Evolutionary conservation across 2,797 vertebrate genomes (phyloP).

Genomic region (Cuculus canorus): DNA sequence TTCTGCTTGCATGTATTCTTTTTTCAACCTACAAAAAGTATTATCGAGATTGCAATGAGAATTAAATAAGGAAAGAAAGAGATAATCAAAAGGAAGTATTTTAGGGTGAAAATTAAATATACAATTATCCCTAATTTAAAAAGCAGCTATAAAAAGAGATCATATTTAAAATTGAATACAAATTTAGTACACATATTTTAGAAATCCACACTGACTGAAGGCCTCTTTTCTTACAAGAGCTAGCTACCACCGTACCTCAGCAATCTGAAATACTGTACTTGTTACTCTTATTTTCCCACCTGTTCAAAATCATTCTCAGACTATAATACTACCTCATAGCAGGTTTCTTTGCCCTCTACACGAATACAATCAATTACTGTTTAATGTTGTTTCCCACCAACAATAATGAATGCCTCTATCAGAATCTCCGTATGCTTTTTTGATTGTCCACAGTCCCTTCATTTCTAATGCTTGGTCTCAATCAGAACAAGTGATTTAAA

Average conservation of each 20-base stretch:
- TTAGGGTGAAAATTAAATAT: neutral
- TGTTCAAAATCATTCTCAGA: neutral
- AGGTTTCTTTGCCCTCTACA: neutral
- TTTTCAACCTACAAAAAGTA: neutral
- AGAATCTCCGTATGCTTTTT: slow-evolving; percentile 1
- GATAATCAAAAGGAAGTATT: neutral
- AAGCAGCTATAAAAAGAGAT: neutral
- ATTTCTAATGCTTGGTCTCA: slow-evolving; percentile 21
- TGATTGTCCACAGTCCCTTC: slow-evolving; percentile 2
- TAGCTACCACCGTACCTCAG: neutral
- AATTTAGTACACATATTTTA: neutral
- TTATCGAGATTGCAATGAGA: neutral
- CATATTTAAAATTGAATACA: neutral
- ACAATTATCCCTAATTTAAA: neutral
- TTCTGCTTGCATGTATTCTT: neutral
- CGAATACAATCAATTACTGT: slow-evolving; percentile 16
- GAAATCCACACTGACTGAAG: neutral
- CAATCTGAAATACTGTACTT: neutral
- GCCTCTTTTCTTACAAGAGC: neutral
- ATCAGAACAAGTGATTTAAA: slow-evolving; percentile 48
- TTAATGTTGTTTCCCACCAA: slow-evolving; percentile 4
- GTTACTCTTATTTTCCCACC: neutral
- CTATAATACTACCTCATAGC: neutral
- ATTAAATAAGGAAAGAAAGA: neutral
- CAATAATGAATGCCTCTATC: slow-evolving; percentile 29